These are phyloP conservation scores for Papilio protenor DNA, from an alignment of 2,888 invertebrate species.

Conservation along the genomic window DNA sequence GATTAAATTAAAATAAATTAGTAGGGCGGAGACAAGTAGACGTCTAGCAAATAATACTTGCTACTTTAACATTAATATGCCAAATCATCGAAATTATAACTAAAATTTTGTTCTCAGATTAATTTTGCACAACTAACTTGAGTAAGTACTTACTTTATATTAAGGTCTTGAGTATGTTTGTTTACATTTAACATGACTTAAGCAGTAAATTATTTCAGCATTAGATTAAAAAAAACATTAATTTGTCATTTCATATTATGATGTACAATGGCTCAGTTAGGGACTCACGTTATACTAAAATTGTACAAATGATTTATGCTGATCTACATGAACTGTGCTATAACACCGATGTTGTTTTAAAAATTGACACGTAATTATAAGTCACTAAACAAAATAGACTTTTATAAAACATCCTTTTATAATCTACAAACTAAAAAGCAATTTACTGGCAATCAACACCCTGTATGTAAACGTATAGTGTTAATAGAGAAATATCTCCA, in stretches of 20 bases:
- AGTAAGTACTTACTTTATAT: background rate
- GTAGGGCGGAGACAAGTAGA: background rate
- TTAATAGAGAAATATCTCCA: constrained; percentile 20
- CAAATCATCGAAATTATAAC: background rate
- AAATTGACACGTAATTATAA: constrained; percentile 8
- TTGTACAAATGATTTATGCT: background rate
- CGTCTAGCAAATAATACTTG: background rate
- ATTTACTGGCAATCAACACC: constrained; percentile 28
- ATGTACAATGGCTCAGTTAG: background rate
- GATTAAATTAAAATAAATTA: background rate
- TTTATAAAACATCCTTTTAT: background rate
- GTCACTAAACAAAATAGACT: background rate
- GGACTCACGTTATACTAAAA: background rate
- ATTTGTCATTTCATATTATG: background rate
- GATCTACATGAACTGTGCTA: background rate
- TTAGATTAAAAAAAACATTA: background rate
- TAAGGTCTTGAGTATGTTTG: background rate
- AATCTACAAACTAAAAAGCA: constrained; percentile 19
- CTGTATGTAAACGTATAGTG: constrained; percentile 11
- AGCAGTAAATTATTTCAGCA: background rate
- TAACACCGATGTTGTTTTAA: background rate
- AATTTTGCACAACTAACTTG: background rate
- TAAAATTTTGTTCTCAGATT: background rate
- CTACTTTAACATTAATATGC: background rate
- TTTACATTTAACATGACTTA: background rate